phyloP scores from a whole-genome alignment of 2,888 invertebrate species.

The Polydrusus tereticollis region DNA sequence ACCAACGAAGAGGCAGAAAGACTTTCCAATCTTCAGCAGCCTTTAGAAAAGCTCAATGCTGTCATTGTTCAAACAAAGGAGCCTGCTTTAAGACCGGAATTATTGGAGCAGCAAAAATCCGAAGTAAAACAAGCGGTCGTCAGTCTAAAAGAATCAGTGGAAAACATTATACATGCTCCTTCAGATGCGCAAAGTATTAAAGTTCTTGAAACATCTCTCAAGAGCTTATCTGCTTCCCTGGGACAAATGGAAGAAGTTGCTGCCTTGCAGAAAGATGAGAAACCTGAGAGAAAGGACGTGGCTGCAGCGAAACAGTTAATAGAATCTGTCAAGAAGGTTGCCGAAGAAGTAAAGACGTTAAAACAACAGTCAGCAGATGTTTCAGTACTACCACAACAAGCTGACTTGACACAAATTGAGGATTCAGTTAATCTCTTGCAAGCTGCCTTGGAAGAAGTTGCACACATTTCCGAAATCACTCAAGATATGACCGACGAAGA shows the following conservation, averaged over 20 bases:
- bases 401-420: constrained; percentile 50
- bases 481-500: constrained; percentile 35
- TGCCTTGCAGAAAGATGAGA: neutral
- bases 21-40: constrained; percentile 25
- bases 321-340: constrained; percentile 28
- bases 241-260: neutral
- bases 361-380: constrained; percentile 32
- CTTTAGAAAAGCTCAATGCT: constrained; percentile 51
- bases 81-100: constrained; percentile 40
- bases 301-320: constrained; percentile 2
- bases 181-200: constrained; percentile 14
- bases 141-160: constrained; percentile 13
- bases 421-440: neutral
- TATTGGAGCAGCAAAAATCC: constrained; percentile 21
- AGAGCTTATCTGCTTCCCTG: neutral
- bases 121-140: constrained; percentile 33
- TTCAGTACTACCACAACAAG: constrained; percentile 48
- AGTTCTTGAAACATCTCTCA: constrained; percentile 8
- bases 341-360: constrained; percentile 41
- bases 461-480: neutral
- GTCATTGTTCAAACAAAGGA: constrained; percentile 49
- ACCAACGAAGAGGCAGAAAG: neutral
- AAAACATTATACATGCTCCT: neutral
- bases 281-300: neutral
- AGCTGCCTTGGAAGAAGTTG: neutral